phyloP scores from a whole-genome alignment of 1,140 invertebrate species.

The Tetramorium simillimum region DNA sequence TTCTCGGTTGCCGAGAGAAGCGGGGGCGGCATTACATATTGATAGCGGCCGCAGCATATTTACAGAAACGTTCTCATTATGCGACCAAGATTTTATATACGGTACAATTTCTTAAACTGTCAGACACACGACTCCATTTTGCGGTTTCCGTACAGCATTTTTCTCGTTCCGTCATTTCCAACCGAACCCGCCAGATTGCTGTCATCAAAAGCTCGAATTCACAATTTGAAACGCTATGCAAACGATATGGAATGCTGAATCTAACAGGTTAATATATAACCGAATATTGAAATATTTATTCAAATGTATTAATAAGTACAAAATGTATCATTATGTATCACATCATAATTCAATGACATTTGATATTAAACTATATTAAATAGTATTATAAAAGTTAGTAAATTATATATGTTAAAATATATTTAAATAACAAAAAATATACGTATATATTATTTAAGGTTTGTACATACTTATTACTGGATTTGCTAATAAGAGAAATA shows the following conservation, averaged over 20 bases:
- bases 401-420: background rate
- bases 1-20: constrained; percentile 8
- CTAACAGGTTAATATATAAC: background rate
- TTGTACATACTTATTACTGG: background rate
- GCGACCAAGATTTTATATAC: constrained; percentile 50
- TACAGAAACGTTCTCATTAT: constrained; percentile 55
- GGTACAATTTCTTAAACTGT: constrained; percentile 56
- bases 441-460: background rate
- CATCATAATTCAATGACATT: background rate
- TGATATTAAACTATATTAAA: background rate
- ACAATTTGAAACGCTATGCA: background rate
- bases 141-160: constrained; percentile 24
- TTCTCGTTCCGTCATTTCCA: constrained; percentile 16
- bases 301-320: background rate
- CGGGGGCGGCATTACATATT: constrained; percentile 36
- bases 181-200: constrained; percentile 20
- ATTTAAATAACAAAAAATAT: background rate
- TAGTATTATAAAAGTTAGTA: background rate
- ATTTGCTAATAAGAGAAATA: background rate
- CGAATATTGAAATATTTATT: background rate
- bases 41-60: constrained; percentile 42
- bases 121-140: constrained; percentile 43
- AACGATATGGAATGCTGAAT: constrained; percentile 38
- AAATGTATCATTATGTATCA: background rate
- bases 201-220: constrained; percentile 14